These are phyloP conservation scores for Pecten maximus DNA, from an alignment of 2,888 invertebrate species.

Conservation along the genomic window DNA sequence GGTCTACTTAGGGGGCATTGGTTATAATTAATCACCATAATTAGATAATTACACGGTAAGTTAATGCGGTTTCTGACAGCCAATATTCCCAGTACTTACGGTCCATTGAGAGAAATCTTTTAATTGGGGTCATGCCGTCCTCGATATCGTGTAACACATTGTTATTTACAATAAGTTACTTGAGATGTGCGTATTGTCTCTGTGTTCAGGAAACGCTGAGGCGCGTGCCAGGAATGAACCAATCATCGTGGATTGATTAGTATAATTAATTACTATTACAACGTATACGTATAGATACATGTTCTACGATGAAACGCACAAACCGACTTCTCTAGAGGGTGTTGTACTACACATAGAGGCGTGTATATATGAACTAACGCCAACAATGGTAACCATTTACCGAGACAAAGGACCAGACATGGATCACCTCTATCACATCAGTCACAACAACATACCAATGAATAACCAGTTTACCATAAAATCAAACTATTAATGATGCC, in stretches of 20 bases:
- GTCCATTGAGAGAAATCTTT: conserved; percentile 19
- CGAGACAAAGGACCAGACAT: background rate
- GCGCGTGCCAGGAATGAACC: conserved; percentile 7
- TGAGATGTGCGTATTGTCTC: background rate
- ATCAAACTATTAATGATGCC: too few species aligned
- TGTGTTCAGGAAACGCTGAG: background rate
- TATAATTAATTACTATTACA: conserved; percentile 23
- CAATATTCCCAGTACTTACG: conserved; percentile 18
- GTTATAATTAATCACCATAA: conserved; percentile 27
- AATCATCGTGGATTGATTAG: background rate
- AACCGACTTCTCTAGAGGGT: background rate
- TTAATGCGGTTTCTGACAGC: conserved; percentile 11
- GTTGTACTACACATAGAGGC: background rate
- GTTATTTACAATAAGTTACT: background rate
- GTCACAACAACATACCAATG: too few species aligned
- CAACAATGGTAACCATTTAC: background rate
- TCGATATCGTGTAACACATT: background rate
- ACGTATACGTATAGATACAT: background rate
- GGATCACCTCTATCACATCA: too few species aligned
- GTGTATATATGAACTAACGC: background rate
- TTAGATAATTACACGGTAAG: conserved; percentile 21
- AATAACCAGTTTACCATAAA: too few species aligned
- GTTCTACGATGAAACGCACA: background rate
- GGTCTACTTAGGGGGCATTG: background rate
- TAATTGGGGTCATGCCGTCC: background rate